Conservation (phyloP, 2,113 vertebrate genomes). For the Engystomops pustulosus region DNA sequence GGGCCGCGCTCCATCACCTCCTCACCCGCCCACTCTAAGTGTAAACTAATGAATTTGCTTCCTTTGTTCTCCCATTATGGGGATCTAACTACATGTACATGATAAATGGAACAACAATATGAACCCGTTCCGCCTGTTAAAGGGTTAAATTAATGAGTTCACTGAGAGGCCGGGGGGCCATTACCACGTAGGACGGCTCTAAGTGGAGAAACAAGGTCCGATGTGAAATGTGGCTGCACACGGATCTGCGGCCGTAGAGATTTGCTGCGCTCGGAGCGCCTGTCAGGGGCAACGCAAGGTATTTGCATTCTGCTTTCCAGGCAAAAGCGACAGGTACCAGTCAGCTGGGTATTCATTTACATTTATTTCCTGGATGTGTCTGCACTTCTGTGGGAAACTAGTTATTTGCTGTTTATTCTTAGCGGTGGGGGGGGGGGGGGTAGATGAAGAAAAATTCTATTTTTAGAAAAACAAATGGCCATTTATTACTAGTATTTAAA, state of each 20-base stretch:
- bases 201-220: neutral
- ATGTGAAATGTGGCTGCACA: conserved; percentile 16
- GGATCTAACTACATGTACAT: neutral
- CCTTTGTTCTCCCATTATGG: neutral
- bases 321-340: neutral
- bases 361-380: conserved; percentile 12
- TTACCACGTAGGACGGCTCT: neutral
- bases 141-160: conserved; percentile 31
- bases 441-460: neutral
- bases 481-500: neutral
- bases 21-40: neutral
- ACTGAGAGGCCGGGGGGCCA: conserved; percentile 10
- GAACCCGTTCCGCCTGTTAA: too few relatives aligned
- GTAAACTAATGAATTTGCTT: neutral
- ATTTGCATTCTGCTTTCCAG: neutral
- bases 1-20: neutral
- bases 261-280: neutral
- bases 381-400: neutral
- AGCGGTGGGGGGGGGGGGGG: too few relatives aligned
- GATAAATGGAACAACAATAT: neutral
- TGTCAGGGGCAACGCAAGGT: neutral
- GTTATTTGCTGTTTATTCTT: conserved; percentile 6
- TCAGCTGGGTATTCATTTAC: conserved; percentile 15
- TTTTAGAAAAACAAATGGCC: neutral
- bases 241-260: neutral